A percentile compares a stretch with the other conserved stretches of the same genome.
phyloP scores from a whole-genome alignment of 2,113 vertebrate species.

The Bombycilla garrulus region DNA sequence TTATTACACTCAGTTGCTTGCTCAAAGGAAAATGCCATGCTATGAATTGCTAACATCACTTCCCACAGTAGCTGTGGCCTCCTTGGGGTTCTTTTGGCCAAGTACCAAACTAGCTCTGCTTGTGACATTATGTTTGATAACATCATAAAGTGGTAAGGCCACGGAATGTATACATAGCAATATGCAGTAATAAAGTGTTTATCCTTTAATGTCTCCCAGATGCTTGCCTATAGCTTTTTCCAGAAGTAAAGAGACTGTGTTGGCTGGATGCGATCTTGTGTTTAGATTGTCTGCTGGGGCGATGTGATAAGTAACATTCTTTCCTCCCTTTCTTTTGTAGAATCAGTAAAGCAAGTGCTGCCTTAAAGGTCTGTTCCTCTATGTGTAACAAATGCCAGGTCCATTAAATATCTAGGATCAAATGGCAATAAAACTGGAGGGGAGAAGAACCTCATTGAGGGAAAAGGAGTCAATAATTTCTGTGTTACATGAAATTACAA shows the following conservation, averaged over 20 bases:
- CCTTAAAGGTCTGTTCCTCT: background rate
- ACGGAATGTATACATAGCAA: background rate
- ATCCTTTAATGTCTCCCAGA: constrained; percentile 24
- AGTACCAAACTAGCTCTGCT: background rate
- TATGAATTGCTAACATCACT: background rate
- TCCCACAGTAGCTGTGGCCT: background rate
- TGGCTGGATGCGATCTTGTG: background rate
- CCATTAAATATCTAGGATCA: background rate
- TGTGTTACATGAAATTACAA: background rate
- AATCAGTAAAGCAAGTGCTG: background rate
- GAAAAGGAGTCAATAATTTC: background rate
- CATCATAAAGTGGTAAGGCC: background rate
- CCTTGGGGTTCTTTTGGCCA: background rate
- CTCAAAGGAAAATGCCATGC: background rate
- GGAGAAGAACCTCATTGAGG: background rate
- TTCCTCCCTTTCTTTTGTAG: background rate
- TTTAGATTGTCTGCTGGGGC: background rate
- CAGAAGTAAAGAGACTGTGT: background rate
- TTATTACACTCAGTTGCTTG: background rate
- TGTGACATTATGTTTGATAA: constrained; percentile 49
- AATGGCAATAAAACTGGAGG: background rate
- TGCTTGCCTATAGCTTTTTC: constrained; percentile 12
- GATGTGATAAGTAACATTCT: background rate
- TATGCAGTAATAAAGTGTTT: constrained; percentile 2
- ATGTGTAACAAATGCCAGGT: background rate